Evolutionary conservation across 2,888 invertebrate species (phyloP), one percentile per base, ranked within the genome.

Genomic region (Mythimna vitellina): DNA sequence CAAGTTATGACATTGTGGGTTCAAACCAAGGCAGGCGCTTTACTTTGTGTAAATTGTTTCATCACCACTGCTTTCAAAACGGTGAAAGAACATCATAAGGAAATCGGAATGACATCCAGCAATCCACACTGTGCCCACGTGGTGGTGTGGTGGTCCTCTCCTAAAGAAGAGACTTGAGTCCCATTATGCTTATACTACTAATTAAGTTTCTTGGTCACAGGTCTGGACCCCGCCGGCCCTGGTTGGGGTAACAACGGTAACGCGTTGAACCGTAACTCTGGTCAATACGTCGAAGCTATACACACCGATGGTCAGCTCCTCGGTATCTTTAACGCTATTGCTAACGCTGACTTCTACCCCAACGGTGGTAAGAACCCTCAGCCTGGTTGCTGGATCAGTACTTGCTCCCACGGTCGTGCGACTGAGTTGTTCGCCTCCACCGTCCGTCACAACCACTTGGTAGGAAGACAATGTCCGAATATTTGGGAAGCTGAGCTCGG

Each of bases 161-260:
- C 17, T 1, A 46, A 17, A 46, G 14, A 42, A 14, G 42, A 42
- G 14, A 1, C 14, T 46, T 46, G 17, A 46, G 17, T 17, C 17
- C 0, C 17, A 46, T 46, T 46, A 46, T 46, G 6, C 17, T 17
- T 6, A 17, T 6, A 1, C 14, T 46, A 42, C 29, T 57, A 22
- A 76, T 25, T 56, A 25, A 53, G 7, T 9, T 49, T 14, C n/a
- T 32, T 46, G 14, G 3, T 82, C 65, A 17, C 75, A 93, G 93
- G 90, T 66, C 76, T 93, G 69, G 93, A 94, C 73, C 93, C 94
- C 0, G 93, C 94, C 35, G 91, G 92, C 20, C 93, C 93, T 35
- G 65, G 66, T 8, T 94, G 92, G 92, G 57, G 61, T 9, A 78
- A 76, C 14, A 91, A 90, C 64, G 49, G 53, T 7, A 86, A 91